phyloP scores from a whole-genome alignment of 2,797 vertebrate species.

The Mionectes olivaceus region DNA sequence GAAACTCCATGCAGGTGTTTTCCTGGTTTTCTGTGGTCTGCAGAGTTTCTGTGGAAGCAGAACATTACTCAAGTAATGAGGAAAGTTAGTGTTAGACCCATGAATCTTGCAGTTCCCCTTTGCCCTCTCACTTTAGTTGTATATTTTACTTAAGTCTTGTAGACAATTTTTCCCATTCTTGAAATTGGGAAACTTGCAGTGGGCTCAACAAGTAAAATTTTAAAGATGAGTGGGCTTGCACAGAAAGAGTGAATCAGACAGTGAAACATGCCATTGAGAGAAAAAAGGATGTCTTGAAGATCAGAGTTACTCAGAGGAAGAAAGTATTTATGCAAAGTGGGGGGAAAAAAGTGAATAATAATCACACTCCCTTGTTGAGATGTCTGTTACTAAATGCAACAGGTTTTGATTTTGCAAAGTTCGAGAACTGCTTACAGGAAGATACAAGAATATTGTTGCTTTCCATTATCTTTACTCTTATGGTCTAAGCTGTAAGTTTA shows the following conservation, averaged over 20 bases:
- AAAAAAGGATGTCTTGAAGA: background rate
- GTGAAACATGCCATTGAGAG: background rate
- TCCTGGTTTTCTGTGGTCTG: background rate
- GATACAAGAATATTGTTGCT: background rate
- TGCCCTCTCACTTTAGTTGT: background rate
- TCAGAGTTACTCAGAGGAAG: background rate
- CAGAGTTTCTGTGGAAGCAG: background rate
- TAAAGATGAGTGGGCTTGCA: background rate
- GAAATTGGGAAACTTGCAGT: background rate
- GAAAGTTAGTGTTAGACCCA: background rate
- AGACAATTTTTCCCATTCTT: background rate
- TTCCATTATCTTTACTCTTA: background rate
- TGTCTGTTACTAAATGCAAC: background rate
- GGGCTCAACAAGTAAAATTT: background rate
- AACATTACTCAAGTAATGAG: background rate
- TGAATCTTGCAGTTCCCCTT: background rate
- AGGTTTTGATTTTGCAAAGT: background rate
- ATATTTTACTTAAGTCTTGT: accelerated
- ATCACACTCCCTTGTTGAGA: background rate
- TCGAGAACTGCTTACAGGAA: background rate
- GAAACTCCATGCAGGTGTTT: background rate
- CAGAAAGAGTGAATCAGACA: background rate
- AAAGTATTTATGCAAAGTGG: background rate
- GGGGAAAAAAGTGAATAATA: background rate
- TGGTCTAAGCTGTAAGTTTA: background rate